Base-by-base conservation (phyloP, 30 jellyfish, hydroid and myxozoan species). In the Rhopilema esculentum region DNA sequence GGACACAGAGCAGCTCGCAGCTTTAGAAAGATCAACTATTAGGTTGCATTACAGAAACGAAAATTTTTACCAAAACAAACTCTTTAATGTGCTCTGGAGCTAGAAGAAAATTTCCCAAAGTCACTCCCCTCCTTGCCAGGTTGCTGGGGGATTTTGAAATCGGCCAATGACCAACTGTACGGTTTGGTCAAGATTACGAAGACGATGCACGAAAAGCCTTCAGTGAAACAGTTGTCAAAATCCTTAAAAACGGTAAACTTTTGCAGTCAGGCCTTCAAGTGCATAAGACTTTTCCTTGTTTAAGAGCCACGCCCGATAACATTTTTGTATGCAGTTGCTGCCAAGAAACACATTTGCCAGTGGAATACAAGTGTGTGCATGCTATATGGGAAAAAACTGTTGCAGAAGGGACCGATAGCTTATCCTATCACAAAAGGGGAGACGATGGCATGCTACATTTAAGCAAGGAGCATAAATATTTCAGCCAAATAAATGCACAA, bases 21-120 rank as follows among this genome's bases (percentile, higher is more conserved):
- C 30, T 1, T 8, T 83, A 89, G 92, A 24, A 66, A 27, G 65
- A 74, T 9, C 90, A 61, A 33, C 61, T 72, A 28, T 2, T 63
- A 1, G 94, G 94, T 1, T 66, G 94, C 52, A 85, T 85, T 0
- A 85, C 94, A 7, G 94, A 86, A 8, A 66, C 94, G 2, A 72
- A 74, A 51, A 66, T 85, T 66, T 51, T 8, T 23, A 52, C 49
- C 8, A 8, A 25, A 57, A 67, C 88, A 16, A 80, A 83, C 26
- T 70, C 72, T 1, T 27, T 51, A 8, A 19, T 53, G 50, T 12
- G 68, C 16, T 8, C 33, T 1, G 24, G 66, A 53, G 17, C 26
- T 6, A 50, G 78, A 20, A n/a, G 74, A 7, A 67, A 83, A 50
- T 1, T 1, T 1, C 30, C 16, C 8, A 17, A 23, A 83, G 64